These are phyloP conservation scores for Craterocephalus amniculus DNA, from an alignment of 2,797 vertebrate species.

Conservation along the genomic window DNA sequence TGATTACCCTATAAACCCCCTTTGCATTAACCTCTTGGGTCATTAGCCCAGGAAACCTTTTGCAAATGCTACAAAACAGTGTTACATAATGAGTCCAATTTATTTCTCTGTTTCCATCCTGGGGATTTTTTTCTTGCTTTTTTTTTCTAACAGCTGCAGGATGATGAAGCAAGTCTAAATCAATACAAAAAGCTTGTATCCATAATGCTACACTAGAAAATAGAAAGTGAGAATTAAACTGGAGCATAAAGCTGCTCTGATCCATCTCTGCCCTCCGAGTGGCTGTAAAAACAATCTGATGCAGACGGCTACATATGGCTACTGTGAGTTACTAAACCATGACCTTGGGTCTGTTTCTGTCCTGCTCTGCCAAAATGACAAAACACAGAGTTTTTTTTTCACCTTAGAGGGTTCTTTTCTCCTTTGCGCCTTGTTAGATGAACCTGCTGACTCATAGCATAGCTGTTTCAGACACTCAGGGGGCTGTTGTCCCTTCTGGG, in stretches of 20 bases:
- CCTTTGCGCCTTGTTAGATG: constrained; percentile 8
- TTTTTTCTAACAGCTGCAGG: not conserved
- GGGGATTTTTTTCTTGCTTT: not conserved
- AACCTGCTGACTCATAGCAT: not conserved
- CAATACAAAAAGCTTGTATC: not conserved
- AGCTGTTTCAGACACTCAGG: constrained; percentile 5
- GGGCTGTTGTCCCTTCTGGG: constrained; percentile 3
- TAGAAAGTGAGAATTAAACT: not conserved
- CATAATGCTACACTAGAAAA: constrained; percentile 11
- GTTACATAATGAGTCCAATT: constrained; percentile 7
- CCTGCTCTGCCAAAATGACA: constrained; percentile 3
- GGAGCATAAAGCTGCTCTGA: not conserved
- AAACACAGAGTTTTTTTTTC: constrained; percentile 7
- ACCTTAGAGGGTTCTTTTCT: constrained; percentile 12
- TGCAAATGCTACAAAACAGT: constrained; percentile 7
- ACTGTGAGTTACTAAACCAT: constrained; percentile 16
- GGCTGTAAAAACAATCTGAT: constrained; percentile 15
- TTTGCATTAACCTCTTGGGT: not conserved
- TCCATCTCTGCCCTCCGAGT: constrained; percentile 14
- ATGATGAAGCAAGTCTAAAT: not conserved
- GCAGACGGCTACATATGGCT: constrained; percentile 24
- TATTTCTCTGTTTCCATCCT: constrained; percentile 1
- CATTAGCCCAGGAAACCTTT: not conserved
- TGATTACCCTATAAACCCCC: not conserved
- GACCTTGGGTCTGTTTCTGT: constrained; percentile 22